Conservation (phyloP, 2,888 invertebrate genomes). For the Callyntrura sp. region DNA sequence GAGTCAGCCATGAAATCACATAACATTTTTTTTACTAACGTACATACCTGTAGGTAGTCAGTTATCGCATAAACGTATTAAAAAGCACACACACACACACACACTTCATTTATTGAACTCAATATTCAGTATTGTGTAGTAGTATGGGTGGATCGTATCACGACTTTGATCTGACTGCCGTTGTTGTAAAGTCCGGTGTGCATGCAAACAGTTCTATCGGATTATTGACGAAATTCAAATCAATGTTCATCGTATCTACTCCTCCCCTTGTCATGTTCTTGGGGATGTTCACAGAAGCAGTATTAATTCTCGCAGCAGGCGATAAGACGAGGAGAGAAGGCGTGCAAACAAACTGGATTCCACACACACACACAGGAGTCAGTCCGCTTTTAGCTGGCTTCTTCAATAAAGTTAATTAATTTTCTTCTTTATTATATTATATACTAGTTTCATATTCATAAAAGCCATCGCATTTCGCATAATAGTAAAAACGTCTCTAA, state of each 20-base stretch:
- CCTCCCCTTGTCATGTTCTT: neutral
- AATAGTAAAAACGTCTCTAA: neutral
- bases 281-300: constrained; percentile 7
- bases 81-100: neutral
- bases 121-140: neutral
- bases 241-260: neutral
- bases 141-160: constrained; percentile 33
- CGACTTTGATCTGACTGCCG: constrained; percentile 2
- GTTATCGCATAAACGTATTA: neutral
- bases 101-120: neutral
- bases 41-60: neutral
- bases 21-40: neutral
- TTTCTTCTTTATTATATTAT: neutral
- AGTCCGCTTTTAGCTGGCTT: constrained; percentile 18
- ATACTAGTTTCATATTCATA: too few relatives aligned
- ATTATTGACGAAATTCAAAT: constrained; percentile 36
- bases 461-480: too few relatives aligned
- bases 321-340: neutral
- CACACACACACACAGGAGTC: neutral
- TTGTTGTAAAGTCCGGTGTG: neutral
- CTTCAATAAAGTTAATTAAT: constrained; percentile 51
- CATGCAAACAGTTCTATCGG: neutral
- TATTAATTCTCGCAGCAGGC: neutral
- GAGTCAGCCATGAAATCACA: neutral
- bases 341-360: constrained; percentile 33